phyloP scores from a whole-genome alignment of 2,888 invertebrate species.

The Lepidocyrtoides sp. region DNA sequence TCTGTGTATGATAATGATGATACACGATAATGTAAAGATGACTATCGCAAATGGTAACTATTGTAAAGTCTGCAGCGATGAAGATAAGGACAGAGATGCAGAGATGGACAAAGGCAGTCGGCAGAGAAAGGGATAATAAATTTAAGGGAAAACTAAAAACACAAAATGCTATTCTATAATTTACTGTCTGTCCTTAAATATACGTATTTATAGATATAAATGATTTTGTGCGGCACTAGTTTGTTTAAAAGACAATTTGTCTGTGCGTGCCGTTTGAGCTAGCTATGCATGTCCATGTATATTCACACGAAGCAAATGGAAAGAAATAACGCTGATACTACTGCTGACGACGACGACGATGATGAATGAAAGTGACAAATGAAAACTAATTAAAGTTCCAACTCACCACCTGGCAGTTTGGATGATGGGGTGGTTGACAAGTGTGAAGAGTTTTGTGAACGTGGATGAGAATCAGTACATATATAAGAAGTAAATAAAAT shows the following conservation, averaged over 20 bases:
- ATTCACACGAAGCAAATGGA: neutral
- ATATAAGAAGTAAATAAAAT: neutral
- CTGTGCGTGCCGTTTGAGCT: neutral
- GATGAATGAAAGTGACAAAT: slow-evolving; percentile 73
- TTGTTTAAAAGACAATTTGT: slow-evolving; percentile 7
- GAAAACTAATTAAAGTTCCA: slow-evolving; percentile 78
- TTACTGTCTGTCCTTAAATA: no score
- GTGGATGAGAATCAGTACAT: neutral
- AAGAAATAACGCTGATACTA: neutral
- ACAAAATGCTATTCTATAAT: neutral
- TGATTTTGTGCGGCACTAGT: neutral
- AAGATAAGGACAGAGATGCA: neutral
- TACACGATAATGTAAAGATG: neutral
- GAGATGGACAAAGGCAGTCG: no score
- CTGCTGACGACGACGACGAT: slow-evolving; percentile 13
- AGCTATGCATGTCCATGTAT: neutral
- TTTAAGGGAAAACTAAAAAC: neutral
- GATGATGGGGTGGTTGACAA: slow-evolving; percentile 38
- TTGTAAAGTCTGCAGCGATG: neutral
- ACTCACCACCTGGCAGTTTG: slow-evolving; percentile 66
- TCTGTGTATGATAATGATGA: neutral
- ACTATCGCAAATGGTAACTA: slow-evolving; percentile 19
- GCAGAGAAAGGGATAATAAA: neutral
- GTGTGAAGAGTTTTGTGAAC: neutral
- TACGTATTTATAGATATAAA: no score